Base-by-base conservation (phyloP, 2,113 vertebrate genomes). In the Oryzias celebensis region DNA sequence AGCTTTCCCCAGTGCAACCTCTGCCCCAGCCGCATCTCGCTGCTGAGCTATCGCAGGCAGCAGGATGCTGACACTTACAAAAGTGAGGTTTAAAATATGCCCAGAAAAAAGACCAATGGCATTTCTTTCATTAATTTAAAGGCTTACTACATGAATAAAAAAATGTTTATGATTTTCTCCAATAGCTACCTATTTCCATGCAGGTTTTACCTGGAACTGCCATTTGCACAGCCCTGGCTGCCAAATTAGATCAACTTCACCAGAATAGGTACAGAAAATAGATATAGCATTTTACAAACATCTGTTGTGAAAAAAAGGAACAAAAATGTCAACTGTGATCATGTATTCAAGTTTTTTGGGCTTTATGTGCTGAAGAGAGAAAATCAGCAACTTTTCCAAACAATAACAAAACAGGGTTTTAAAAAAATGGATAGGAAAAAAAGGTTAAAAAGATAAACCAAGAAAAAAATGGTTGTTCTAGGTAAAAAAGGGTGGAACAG, bases 181-280 rank as follows among this genome's bases (percentile, higher is more conserved):
- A 65, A 69, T 71, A 80, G 80, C 65, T 43, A 68, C 28, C 69
- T 66, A 52, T 87, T 84, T 84, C 71, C 79, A 75, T 71, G 63
- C 78, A 50, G 10, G 2, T 61, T 73, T 73, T 50, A 73, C 68
- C 74, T 78, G 71, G 62, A 65, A 49, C 49, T 59, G 56, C 55
- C 15, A 45, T 57, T 53, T 42, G 49, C 6, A 5, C 26, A 53
- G 26, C 52, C 65, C 70, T 76, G 73, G 78, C 80, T 58, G 69
- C 58, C 52, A 59, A 50, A 47, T 60, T 50, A 77, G 2, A 74
- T 73, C 61, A 63, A 68, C 52, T 59, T 20, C 20, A 14, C 48
- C 65, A 55, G 64, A 61, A 44, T 26, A 36, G 20, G 63, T 51
- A 65, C 49, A 62, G 51, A 60, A 71, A 75, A 76, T 51, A 71